Conservation (phyloP, 2,113 vertebrate genomes). For the Danionella cerebrum region DNA sequence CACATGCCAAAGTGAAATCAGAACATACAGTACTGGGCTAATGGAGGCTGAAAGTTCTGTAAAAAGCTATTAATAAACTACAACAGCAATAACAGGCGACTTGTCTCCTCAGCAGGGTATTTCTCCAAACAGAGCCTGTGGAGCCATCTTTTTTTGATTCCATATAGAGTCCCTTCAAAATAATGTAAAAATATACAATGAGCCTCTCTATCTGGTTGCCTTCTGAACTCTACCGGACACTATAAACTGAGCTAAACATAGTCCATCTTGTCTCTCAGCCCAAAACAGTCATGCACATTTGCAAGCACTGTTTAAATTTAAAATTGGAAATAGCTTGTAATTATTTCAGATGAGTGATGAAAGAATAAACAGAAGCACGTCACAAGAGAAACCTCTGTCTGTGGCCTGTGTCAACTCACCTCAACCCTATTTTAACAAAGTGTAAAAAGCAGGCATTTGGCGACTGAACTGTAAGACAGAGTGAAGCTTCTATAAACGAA, state of each 20-base stretch:
- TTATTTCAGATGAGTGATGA: background rate
- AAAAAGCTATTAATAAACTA: background rate
- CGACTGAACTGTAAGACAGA: conserved; percentile 23
- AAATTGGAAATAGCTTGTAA: background rate
- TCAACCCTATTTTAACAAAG: background rate
- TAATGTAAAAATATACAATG: background rate
- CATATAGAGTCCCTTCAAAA: background rate
- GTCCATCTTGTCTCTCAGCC: background rate
- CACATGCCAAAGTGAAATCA: background rate
- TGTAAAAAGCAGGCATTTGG: conserved; percentile 4
- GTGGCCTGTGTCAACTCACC: background rate
- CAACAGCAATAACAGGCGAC: background rate
- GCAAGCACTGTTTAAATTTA: background rate
- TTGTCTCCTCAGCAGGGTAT: background rate
- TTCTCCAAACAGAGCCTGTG: no score
- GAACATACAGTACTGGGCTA: background rate
- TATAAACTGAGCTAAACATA: conserved; percentile 7
- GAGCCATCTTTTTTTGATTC: background rate
- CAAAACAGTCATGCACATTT: background rate
- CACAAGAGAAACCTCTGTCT: background rate
- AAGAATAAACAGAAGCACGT: no score
- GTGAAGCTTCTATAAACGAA: conserved; percentile 29
- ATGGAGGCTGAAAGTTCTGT: background rate
- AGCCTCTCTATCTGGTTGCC: background rate
- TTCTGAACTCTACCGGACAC: background rate